phyloP scores from a whole-genome alignment of 2,113 vertebrate species.

The Aegithalos caudatus region DNA sequence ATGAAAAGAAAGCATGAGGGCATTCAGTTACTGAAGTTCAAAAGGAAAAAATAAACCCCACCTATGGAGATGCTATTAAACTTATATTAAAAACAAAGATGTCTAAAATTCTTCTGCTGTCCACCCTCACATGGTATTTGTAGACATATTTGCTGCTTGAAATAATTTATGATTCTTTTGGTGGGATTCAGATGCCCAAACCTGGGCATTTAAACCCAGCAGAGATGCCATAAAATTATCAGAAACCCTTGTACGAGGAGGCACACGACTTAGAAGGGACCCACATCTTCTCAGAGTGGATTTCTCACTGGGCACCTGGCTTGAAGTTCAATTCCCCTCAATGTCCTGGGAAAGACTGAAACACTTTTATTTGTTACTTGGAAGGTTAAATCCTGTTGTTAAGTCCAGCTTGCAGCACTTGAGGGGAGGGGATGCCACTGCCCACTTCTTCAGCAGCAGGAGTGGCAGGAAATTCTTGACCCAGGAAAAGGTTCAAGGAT shows the following conservation, averaged over 20 bases:
- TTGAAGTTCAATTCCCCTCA: neutral
- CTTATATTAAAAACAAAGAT: neutral
- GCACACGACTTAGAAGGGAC: neutral
- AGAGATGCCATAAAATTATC: neutral
- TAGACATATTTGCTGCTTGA: neutral
- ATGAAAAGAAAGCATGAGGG: neutral
- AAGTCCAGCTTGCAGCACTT: neutral
- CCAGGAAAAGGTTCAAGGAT: neutral
- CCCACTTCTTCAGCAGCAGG: neutral
- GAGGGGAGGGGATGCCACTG: neutral
- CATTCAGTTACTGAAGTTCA: neutral
- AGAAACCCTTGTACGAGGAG: accelerated
- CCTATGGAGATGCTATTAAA: neutral
- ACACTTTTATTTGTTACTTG: neutral
- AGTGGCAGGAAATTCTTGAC: neutral
- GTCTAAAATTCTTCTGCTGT: neutral
- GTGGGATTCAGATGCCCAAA: neutral
- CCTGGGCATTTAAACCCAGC: neutral
- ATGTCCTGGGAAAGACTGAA: neutral
- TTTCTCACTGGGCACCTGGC: neutral
- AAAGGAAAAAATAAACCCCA: neutral
- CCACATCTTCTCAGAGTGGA: neutral
- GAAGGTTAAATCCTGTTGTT: neutral
- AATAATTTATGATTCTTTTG: neutral
- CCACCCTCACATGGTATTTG: neutral